These are phyloP conservation scores for Uromys caudimaculatus DNA, from an alignment of 2,797 vertebrate genomes.

Conservation along the genomic window DNA sequence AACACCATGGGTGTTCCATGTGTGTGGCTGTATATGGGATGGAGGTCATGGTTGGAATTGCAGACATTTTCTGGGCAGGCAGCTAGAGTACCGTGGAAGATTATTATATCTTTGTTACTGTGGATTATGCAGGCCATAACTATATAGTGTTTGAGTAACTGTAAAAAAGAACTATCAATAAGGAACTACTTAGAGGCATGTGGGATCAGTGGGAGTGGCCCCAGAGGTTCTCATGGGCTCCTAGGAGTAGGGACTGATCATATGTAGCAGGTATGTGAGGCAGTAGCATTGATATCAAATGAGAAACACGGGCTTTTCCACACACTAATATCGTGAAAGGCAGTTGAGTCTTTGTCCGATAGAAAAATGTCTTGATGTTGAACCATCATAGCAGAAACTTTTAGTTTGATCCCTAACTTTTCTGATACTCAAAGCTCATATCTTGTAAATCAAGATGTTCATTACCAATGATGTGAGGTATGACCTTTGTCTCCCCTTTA, in stretches of 20 bases:
- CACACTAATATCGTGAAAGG: background rate
- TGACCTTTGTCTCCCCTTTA: background rate
- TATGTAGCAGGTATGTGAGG: background rate
- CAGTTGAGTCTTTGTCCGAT: background rate
- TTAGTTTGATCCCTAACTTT: background rate
- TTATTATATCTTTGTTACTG: background rate
- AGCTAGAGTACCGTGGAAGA: background rate
- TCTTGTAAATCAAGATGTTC: background rate
- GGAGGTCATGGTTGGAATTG: background rate
- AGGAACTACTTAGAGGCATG: background rate
- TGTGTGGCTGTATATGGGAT: background rate
- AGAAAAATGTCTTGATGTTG: background rate
- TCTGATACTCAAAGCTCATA: background rate
- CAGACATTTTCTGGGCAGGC: background rate
- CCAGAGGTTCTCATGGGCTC: background rate
- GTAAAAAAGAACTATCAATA: background rate
- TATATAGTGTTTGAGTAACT: background rate
- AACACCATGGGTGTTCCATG: background rate
- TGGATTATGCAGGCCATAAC: background rate
- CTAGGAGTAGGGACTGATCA: background rate
- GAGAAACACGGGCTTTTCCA: background rate
- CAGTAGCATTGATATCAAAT: background rate
- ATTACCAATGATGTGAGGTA: background rate
- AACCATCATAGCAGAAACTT: background rate
- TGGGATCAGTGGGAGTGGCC: background rate